Conservation (phyloP, 2,797 vertebrate species). For the Clamator glandarius region DNA sequence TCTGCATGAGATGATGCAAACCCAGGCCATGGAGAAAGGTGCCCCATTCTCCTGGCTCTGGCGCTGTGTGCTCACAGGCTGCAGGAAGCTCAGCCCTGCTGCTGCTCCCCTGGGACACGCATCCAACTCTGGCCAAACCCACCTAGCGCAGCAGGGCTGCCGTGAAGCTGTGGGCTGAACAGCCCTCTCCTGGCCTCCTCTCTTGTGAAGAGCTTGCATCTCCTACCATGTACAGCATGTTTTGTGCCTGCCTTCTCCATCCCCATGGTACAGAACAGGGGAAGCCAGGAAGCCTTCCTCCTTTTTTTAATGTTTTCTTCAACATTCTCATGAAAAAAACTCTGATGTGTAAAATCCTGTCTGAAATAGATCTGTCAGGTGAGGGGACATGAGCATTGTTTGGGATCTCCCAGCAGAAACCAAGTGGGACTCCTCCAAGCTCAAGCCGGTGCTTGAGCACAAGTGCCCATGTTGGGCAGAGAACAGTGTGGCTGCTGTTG, state of each 20-base stretch:
- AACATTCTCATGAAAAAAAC: neutral
- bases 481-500: neutral
- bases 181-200: neutral
- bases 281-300: neutral
- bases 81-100: neutral
- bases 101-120: neutral
- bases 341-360: neutral
- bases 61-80: neutral
- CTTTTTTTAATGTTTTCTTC: neutral
- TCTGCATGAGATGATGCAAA: neutral
- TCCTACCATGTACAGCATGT: neutral
- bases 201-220: neutral
- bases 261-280: neutral
- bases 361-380: neutral
- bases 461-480: neutral
- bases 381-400: accelerated
- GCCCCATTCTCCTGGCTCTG: neutral
- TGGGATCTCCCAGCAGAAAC: neutral
- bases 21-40: neutral
- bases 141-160: neutral
- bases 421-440: neutral
- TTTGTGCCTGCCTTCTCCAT: neutral
- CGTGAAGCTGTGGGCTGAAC: neutral
- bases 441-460: neutral
- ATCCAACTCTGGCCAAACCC: neutral